Conservation (phyloP, 2,113 vertebrate species). For the Todiramphus chloris region DNA sequence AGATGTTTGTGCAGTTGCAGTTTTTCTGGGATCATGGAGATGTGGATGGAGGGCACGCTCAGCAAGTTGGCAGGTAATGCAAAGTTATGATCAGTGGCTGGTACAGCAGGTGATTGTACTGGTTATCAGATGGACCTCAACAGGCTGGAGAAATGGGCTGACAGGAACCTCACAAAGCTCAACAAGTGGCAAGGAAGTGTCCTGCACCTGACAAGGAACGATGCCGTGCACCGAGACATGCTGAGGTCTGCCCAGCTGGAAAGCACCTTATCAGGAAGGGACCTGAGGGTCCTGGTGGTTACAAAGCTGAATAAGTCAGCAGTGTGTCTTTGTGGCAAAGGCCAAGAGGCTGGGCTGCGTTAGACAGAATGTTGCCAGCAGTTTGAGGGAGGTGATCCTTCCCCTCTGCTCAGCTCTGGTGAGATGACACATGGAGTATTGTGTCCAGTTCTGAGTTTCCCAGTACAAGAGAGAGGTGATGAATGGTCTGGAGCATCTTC, state of each 20-base stretch:
- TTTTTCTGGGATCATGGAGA: neutral
- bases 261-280: neutral
- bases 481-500: neutral
- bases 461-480: neutral
- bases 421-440: neutral
- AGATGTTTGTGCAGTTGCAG: neutral
- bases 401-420: neutral
- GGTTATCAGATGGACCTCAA: neutral
- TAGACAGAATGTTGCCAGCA: neutral
- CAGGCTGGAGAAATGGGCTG: too few species aligned
- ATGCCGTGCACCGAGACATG: too few species aligned
- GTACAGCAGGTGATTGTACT: neutral
- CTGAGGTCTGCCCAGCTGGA: neutral
- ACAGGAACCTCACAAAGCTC: neutral
- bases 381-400: neutral
- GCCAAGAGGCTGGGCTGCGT: neutral
- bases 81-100: neutral
- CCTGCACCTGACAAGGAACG: neutral
- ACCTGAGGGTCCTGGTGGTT: neutral
- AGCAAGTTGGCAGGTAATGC: neutral
- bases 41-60: neutral
- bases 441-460: neutral
- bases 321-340: neutral
- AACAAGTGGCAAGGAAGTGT: neutral
- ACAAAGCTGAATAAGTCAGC: neutral